Evolutionary conservation across 2,113 vertebrate species (phyloP), one percentile per base, ranked within the genome.

Genomic region (Eclectus roratus): DNA sequence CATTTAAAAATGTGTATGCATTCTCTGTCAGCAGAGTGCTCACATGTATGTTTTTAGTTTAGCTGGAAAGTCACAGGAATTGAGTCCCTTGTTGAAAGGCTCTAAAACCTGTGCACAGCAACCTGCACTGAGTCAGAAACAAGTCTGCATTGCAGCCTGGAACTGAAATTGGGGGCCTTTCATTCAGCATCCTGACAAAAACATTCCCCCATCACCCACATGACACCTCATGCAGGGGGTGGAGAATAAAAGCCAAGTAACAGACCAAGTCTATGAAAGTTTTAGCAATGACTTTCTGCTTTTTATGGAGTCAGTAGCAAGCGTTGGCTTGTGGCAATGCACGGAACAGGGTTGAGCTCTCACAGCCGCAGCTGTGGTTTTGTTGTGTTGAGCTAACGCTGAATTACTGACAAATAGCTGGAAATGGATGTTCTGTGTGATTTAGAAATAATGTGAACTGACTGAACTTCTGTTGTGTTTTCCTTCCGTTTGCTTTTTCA

Each of bases 401-500:
- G 61, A 96, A 76, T 85, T 89, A 35, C 53, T 64, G 28, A 79
- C 88, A 95, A 78, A 84, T 37, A 83, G 14, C 56, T 84, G 41
- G 35, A 82, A 94, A 88, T 74, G 76, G 68, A 78, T 89, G 39
- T 66, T 83, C 29, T 52, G 29, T 60, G 19, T 20, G 78, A 92
- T 91, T 90, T 90, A 90, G 86, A 94, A 96, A 93, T 80, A 81
- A 55, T 47, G 41, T 96, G 88, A 96, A 88, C 84, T 90, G 52
- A 66, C 47, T 97, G 96, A 97, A 96, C 80, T 96, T 91, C 27
- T 92, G 3, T 44, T 96, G 65, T 43, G 43, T 65, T 93, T 93
- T 96, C 63, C 55, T 94, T 97, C 88, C 63, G 78, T 87, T 97
- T 86, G 39, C 23, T 81, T 8, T 10, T 92, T 93, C 89, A 85